Evolutionary conservation across 2,888 invertebrate species (phyloP).

Genomic region (Argyresthia goedartella): DNA sequence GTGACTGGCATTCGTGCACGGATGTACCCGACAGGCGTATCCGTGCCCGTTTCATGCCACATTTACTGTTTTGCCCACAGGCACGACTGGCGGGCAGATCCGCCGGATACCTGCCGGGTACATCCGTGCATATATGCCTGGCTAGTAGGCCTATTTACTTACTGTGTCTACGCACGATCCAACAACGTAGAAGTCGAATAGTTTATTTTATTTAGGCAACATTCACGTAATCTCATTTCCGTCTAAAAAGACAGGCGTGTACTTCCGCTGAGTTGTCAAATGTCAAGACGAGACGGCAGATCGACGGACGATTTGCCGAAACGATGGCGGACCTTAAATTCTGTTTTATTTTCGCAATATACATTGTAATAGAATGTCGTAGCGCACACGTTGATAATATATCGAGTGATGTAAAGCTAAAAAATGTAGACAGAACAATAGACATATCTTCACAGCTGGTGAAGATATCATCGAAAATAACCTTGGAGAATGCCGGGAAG

Average conservation of each 20-base stretch:
- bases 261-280: constrained; percentile 55
- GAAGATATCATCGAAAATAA: constrained; percentile 83
- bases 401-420: constrained; percentile 74
- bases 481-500: constrained; percentile 86
- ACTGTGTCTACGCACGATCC: too few relatives aligned
- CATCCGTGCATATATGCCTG: too few relatives aligned
- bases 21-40: too few relatives aligned
- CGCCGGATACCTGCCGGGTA: too few relatives aligned
- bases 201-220: not conserved
- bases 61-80: too few relatives aligned
- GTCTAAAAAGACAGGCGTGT: constrained; percentile 42
- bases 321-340: constrained; percentile 43
- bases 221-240: constrained; percentile 7
- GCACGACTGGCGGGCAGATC: too few relatives aligned
- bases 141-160: too few relatives aligned
- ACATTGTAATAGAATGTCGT: constrained; percentile 32
- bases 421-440: constrained; percentile 87
- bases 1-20: too few relatives aligned
- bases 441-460: constrained; percentile 92
- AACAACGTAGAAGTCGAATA: too few relatives aligned
- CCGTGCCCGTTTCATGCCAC: too few relatives aligned
- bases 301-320: constrained; percentile 32
- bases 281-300: too few relatives aligned
- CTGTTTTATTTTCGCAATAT: constrained; percentile 41
- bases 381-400: constrained; percentile 49